Evolutionary conservation across 2,888 invertebrate genomes (phyloP).

Genomic region (Rhamnusium bicolor): DNA sequence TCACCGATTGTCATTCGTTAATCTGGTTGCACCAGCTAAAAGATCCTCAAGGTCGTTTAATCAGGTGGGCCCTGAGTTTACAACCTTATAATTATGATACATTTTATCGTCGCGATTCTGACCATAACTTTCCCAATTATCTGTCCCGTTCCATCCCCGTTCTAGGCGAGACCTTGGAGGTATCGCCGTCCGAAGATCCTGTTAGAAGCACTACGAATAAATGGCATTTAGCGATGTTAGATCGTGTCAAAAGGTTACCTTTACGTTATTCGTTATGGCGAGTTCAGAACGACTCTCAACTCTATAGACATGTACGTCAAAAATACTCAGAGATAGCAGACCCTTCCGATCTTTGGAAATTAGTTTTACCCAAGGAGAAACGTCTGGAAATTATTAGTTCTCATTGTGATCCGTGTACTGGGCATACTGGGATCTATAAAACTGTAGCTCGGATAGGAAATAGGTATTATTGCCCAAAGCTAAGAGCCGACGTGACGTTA

Average conservation of each 20-base stretch:
- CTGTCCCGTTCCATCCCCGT: not conserved
- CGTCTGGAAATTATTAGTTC: not conserved
- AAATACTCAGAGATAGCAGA: not conserved
- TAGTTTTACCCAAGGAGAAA: conserved; percentile 5
- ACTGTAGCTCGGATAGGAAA: not conserved
- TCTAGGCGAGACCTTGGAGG: not conserved
- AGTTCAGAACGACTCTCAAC: not conserved
- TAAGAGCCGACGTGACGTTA: too few species aligned
- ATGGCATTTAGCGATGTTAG: not conserved
- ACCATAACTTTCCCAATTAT: conserved; percentile 30
- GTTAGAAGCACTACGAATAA: not conserved
- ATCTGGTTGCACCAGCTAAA: conserved; percentile 32
- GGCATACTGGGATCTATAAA: not conserved
- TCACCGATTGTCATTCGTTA: conserved; percentile 37
- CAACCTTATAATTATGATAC: conserved; percentile 10
- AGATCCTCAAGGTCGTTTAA: conserved; percentile 22
- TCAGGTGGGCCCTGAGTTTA: conserved; percentile 21
- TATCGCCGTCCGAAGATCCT: not conserved
- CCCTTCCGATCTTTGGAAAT: not conserved
- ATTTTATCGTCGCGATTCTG: not conserved
- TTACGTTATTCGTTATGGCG: not conserved
- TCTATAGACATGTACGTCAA: not conserved
- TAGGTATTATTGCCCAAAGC: not conserved
- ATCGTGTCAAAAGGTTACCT: not conserved
- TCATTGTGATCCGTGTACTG: not conserved